phyloP scores from a whole-genome alignment of 2,888 invertebrate genomes.

The Pandemis heparana region DNA sequence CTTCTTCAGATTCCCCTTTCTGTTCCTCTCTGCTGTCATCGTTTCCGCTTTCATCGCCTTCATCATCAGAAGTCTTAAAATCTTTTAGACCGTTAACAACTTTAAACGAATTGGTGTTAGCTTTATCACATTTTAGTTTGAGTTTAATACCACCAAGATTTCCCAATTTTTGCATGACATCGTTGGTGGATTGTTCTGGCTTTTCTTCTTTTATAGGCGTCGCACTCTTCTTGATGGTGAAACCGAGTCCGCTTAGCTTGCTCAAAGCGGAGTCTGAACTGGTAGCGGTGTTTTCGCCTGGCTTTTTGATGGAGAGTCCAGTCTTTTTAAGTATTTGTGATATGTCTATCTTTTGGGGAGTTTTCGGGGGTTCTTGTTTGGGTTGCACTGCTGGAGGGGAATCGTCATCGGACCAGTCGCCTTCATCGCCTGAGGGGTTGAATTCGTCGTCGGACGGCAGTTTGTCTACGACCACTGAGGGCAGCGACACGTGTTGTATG shows the following conservation, averaged over 20 bases:
- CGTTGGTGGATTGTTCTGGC: constrained; percentile 54
- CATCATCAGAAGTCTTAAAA: constrained; percentile 77
- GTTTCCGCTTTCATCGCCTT: constrained; percentile 67
- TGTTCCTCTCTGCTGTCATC: constrained; percentile 62
- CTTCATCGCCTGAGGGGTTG: constrained; percentile 65
- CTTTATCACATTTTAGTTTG: constrained; percentile 78
- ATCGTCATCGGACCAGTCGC: constrained; percentile 79
- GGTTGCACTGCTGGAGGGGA: constrained; percentile 50
- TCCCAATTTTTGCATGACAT: constrained; percentile 74
- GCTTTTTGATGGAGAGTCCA: constrained; percentile 72
- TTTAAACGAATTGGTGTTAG: constrained; percentile 72
- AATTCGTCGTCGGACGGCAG: constrained; percentile 79
- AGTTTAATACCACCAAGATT: constrained; percentile 79
- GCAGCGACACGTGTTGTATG: constrained; percentile 84
- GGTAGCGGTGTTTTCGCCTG: constrained; percentile 55
- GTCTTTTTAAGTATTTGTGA: constrained; percentile 74
- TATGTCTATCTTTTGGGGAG: constrained; percentile 78
- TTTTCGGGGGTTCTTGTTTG: constrained; percentile 54
- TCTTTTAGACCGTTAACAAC: constrained; percentile 79
- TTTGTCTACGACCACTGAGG: constrained; percentile 77
- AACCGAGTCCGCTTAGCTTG: constrained; percentile 78
- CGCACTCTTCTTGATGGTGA: constrained; percentile 76
- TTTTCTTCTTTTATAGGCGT: constrained; percentile 74
- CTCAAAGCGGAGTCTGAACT: constrained; percentile 68
- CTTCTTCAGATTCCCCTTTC: constrained; percentile 56